phyloP scores from a whole-genome alignment of 2,888 invertebrate species.

The Camptogramma bilineatum region DNA sequence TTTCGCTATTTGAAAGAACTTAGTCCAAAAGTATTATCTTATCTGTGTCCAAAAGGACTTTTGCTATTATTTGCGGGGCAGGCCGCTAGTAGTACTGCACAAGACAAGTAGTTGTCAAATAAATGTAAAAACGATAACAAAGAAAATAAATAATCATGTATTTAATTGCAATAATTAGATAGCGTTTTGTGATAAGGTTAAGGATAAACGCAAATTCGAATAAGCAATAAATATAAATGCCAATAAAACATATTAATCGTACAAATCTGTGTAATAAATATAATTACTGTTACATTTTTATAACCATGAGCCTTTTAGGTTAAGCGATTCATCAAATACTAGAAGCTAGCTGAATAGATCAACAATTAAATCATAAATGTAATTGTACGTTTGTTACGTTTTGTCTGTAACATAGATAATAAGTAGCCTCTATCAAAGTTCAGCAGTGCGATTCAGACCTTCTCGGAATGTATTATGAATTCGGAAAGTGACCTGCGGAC shows the following conservation, averaged over 20 bases:
- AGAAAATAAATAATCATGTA: too few relatives aligned
- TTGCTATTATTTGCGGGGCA: too few relatives aligned
- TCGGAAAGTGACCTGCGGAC: too few relatives aligned
- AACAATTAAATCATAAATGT: not conserved
- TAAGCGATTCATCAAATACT: not conserved
- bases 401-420: not conserved
- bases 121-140: too few relatives aligned
- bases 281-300: not conserved
- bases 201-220: not conserved
- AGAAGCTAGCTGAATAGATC: not conserved
- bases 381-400: not conserved
- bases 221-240: not conserved
- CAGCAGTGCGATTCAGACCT: too few relatives aligned
- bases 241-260: constrained; percentile 3
- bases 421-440: too few relatives aligned
- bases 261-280: constrained; percentile 15
- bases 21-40: too few relatives aligned
- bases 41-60: too few relatives aligned
- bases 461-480: too few relatives aligned
- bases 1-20: too few relatives aligned
- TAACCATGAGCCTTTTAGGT: not conserved
- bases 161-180: not conserved
- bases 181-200: not conserved
- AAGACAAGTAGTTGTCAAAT: too few relatives aligned
- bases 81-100: too few relatives aligned